These are phyloP conservation scores for Myopa tessellatipennis DNA, from an alignment of 2,888 invertebrate species.

Conservation along the genomic window DNA sequence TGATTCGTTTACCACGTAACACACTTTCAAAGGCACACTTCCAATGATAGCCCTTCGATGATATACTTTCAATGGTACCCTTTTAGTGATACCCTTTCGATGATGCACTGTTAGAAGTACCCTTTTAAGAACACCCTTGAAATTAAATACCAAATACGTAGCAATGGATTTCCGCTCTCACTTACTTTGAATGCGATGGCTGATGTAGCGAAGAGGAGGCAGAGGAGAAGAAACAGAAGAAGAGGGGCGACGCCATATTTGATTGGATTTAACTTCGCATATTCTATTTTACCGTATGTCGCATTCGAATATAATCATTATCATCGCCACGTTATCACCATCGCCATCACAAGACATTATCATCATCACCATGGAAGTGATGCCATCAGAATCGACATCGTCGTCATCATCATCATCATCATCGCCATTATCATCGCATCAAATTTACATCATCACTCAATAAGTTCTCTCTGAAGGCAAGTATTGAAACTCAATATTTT, in stretches of 20 bases:
- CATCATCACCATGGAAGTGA: neutral
- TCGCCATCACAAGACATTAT: neutral
- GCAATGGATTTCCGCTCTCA: too few species aligned
- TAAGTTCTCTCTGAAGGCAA: constrained; percentile 29
- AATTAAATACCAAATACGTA: too few species aligned
- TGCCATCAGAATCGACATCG: neutral
- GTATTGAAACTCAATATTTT: constrained; percentile 26
- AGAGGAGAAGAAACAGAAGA: too few species aligned
- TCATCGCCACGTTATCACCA: neutral
- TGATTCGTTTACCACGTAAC: too few species aligned
- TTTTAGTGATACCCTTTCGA: too few species aligned
- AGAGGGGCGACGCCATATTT: constrained; percentile 18
- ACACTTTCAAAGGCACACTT: too few species aligned
- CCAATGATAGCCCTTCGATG: too few species aligned
- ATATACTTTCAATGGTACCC: too few species aligned
- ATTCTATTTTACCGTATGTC: neutral
- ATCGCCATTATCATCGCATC: neutral
- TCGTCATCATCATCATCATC: neutral
- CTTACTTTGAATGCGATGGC: too few species aligned
- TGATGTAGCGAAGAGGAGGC: too few species aligned
- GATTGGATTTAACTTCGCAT: constrained; percentile 41
- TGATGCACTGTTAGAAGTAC: too few species aligned
- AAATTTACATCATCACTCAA: constrained; percentile 1
- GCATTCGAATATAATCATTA: neutral
- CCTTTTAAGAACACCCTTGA: too few species aligned